phyloP scores from a whole-genome alignment of 1,140 invertebrate genomes.

The Eciton burchellii region DNA sequence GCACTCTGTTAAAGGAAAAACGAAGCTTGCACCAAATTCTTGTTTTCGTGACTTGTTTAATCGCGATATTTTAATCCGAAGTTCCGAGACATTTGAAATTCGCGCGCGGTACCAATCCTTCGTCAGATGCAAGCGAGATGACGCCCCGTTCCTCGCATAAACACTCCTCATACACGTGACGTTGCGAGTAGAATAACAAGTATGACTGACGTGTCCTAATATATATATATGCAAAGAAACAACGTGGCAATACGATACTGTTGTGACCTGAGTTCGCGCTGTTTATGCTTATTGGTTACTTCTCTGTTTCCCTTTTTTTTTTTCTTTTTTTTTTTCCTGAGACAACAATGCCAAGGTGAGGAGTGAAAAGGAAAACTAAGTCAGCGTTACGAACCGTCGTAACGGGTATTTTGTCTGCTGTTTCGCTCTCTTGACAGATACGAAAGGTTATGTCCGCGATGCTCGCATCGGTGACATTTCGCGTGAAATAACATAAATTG shows the following conservation, averaged over 20 bases:
- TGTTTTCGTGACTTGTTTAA: neutral
- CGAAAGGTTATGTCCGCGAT: constrained; percentile 37
- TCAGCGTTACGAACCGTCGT: neutral
- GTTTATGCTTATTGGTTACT: neutral
- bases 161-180: constrained; percentile 49
- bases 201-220: constrained; percentile 76
- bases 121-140: neutral
- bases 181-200: constrained; percentile 49
- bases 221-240: too few relatives aligned
- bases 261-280: too few relatives aligned
- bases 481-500: neutral
- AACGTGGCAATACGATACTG: constrained; percentile 71
- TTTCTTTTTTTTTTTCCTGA: too few relatives aligned
- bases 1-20: too few relatives aligned
- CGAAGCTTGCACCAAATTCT: too few relatives aligned
- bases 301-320: too few relatives aligned
- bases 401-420: neutral
- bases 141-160: neutral
- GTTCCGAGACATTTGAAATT: neutral
- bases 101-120: neutral
- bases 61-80: neutral
- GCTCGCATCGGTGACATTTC: neutral
- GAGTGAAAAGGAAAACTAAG: too few relatives aligned
- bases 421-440: neutral
- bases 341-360: neutral